Conservation (phyloP, 2,888 invertebrate species). For the Epinotia ramella region DNA sequence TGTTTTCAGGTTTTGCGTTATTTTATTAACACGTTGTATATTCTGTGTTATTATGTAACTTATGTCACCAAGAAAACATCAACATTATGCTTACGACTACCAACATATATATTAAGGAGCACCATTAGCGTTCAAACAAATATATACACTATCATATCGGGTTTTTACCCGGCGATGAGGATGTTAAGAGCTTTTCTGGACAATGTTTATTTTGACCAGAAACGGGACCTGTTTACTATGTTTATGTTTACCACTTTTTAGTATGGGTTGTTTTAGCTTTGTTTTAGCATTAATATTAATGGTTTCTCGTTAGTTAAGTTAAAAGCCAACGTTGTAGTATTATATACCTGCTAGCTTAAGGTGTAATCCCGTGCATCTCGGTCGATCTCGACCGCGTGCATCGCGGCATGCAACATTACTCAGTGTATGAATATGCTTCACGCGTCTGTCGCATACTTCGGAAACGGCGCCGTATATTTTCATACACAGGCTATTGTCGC, state of each 20-base stretch:
- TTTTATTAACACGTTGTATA: too few relatives aligned
- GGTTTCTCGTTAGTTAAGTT: neutral
- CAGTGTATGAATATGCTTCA: too few relatives aligned
- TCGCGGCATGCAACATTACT: too few relatives aligned
- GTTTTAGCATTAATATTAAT: neutral
- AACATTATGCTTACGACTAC: neutral
- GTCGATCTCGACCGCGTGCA: too few relatives aligned
- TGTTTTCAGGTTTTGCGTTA: too few relatives aligned
- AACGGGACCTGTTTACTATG: neutral
- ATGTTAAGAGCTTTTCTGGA: neutral
- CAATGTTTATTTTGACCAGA: constrained; percentile 27
- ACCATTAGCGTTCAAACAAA: neutral
- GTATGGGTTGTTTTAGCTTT: neutral
- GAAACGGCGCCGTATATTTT: too few relatives aligned
- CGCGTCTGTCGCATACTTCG: too few relatives aligned
- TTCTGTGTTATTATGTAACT: neutral
- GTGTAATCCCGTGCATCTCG: too few relatives aligned
- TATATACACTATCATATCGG: constrained; percentile 12
- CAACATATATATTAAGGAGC: neutral
- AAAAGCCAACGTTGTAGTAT: too few relatives aligned
- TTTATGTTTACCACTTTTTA: neutral
- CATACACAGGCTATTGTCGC: too few relatives aligned
- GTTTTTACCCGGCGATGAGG: constrained; percentile 9
- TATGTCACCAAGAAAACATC: neutral
- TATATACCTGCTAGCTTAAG: too few relatives aligned